phyloP scores from a whole-genome alignment of 2,113 vertebrate species.

The Sorex araneus region DNA sequence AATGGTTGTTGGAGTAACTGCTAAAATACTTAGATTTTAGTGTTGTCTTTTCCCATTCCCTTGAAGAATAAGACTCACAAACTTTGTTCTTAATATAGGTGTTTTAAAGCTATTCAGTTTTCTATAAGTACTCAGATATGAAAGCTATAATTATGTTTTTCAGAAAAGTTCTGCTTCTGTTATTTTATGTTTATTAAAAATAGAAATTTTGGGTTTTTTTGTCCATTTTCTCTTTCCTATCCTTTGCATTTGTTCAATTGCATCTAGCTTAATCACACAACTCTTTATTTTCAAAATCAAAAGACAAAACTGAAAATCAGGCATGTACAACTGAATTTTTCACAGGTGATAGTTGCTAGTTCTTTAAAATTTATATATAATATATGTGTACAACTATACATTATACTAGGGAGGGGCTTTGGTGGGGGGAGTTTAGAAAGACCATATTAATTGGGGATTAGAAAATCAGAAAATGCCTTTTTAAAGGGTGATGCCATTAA shows the following conservation, averaged over 20 bases:
- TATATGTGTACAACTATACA: background rate
- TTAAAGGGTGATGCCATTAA: background rate
- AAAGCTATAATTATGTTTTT: conserved; percentile 30
- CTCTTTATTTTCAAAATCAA: background rate
- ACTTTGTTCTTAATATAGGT: conserved; percentile 57
- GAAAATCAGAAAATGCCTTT: conserved; percentile 23
- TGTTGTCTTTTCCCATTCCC: conserved; percentile 45
- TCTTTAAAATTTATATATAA: background rate
- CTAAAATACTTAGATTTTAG: background rate
- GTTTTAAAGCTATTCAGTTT: conserved; percentile 47
- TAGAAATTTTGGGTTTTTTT: background rate
- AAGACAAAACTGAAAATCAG: background rate
- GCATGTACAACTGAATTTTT: background rate
- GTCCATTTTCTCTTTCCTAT: background rate
- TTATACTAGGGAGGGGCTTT: background rate
- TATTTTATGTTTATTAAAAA: conserved; percentile 69
- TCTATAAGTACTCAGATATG: conserved; percentile 60
- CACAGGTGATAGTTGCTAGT: conserved; percentile 8
- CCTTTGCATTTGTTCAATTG: conserved; percentile 34
- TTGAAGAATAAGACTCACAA: conserved; percentile 56
- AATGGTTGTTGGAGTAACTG: conserved; percentile 14
- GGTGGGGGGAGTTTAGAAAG: too few species aligned
- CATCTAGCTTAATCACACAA: conserved; percentile 14
- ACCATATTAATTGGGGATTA: background rate
- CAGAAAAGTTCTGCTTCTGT: conserved; percentile 12